These are phyloP conservation scores for Sterna hirundo DNA, from an alignment of 2,113 vertebrate genomes.

Conservation along the genomic window DNA sequence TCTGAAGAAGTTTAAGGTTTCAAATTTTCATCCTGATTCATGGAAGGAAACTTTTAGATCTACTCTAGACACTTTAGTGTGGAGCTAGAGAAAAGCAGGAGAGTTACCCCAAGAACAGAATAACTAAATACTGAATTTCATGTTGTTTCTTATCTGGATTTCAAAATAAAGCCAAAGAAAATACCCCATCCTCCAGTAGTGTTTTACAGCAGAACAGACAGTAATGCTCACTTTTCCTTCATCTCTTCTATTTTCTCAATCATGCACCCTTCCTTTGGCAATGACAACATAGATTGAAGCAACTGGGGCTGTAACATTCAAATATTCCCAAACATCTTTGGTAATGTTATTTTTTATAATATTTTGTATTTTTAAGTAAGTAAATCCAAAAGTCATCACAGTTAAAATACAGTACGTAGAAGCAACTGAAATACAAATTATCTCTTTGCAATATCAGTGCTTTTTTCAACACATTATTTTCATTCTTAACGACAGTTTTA, in stretches of 20 bases:
- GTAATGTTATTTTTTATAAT: neutral
- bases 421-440: neutral
- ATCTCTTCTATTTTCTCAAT: neutral
- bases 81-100: neutral
- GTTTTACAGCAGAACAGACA: neutral
- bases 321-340: neutral
- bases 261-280: neutral
- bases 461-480: neutral
- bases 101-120: neutral
- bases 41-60: neutral
- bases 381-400: neutral
- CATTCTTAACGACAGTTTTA: neutral
- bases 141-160: neutral
- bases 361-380: neutral
- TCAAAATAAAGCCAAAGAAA: neutral
- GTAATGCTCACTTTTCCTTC: neutral
- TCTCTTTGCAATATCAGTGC: neutral
- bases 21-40: neutral
- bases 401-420: neutral
- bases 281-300: neutral
- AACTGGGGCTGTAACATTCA: neutral
- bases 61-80: neutral
- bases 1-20: neutral
- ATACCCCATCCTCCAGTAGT: neutral
- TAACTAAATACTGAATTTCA: neutral